Conservation (phyloP, 2,797 vertebrate genomes). For the Hylomyscus alleni region DNA sequence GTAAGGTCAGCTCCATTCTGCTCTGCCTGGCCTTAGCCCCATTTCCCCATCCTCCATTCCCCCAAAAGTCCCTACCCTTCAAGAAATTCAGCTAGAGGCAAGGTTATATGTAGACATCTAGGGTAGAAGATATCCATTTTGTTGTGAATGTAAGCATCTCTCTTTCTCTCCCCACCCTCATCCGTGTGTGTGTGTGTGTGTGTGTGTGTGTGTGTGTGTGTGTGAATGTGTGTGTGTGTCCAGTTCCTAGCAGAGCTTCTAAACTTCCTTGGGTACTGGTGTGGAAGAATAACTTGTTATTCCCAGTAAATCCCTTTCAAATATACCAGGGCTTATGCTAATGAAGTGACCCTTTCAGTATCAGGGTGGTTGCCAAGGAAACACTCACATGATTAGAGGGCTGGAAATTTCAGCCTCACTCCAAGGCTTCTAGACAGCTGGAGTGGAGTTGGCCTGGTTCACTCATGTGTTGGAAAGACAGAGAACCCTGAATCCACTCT, state of each 20-base stretch:
- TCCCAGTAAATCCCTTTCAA: neutral
- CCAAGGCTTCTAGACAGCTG: neutral
- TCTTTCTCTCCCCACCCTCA: neutral
- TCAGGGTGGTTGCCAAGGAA: neutral
- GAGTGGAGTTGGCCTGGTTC: neutral
- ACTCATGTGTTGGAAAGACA: neutral
- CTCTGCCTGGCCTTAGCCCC: neutral
- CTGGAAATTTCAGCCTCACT: neutral
- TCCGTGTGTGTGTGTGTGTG: neutral
- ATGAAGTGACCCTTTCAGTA: neutral
- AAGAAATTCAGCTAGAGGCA: neutral
- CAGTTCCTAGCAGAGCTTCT: neutral
- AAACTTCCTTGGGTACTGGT: neutral
- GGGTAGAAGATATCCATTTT: neutral
- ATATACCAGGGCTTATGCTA: neutral
- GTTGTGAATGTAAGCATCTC: neutral
- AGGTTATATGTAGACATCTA: neutral
- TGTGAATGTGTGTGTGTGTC: neutral
- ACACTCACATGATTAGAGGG: neutral
- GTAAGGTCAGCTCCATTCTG: neutral
- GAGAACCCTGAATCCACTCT: neutral
- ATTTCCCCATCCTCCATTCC: neutral
- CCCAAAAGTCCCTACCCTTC: neutral
- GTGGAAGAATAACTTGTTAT: neutral
- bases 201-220: neutral